A percentile compares a stretch with the other conserved stretches of the same genome.
Conservation (phyloP, 2,888 invertebrate species). For the Hydropsyche betteni region DNA sequence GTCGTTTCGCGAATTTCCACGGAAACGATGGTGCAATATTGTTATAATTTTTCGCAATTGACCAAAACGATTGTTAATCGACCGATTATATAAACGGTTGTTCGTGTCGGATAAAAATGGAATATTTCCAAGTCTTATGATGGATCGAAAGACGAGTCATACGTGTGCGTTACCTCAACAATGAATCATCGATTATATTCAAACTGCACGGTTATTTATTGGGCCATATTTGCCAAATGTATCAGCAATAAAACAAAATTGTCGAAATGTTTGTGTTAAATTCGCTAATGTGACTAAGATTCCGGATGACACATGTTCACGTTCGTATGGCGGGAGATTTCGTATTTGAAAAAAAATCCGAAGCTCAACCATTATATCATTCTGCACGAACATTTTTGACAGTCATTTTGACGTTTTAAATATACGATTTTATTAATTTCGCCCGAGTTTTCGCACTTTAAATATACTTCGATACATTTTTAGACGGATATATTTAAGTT, state of each 20-base stretch:
- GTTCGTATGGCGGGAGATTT: conserved; percentile 1
- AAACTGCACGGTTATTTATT: neutral
- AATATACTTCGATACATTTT: conserved; percentile 1
- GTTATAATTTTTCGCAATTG: neutral
- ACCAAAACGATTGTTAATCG: neutral
- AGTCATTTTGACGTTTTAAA: conserved; percentile 10
- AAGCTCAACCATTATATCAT: neutral
- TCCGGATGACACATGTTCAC: neutral
- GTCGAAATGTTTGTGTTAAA: no score
- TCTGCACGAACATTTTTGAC: neutral
- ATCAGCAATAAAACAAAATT: no score
- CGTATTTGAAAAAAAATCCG: neutral
- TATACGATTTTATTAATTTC: conserved; percentile 2
- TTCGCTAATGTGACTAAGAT: no score
- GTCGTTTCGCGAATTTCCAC: no score
- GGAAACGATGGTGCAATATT: no score
- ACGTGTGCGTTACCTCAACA: neutral
- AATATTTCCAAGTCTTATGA: conserved; percentile 18
- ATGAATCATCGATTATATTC: neutral
- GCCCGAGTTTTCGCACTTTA: neutral
- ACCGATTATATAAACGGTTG: neutral
- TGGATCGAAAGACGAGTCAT: conserved; percentile 1
- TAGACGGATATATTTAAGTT: neutral
- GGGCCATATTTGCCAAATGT: no score
- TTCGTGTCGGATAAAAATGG: conserved; percentile 5